Evolutionary conservation across 1,140 invertebrate genomes (phyloP), one percentile per base, ranked within the genome.

Genomic region (Drosophila repletoides): DNA sequence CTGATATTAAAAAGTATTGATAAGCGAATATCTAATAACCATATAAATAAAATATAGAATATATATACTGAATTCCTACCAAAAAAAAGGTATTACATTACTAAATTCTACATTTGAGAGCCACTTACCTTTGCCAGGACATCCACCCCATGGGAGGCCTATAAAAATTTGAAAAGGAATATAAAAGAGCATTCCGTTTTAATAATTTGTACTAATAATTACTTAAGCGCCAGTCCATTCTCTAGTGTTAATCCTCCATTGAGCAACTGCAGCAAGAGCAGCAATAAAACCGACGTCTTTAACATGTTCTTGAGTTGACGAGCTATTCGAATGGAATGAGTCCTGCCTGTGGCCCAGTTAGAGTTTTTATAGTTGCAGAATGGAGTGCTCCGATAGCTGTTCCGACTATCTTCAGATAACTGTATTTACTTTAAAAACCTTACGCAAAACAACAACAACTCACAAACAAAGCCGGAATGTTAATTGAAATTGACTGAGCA

Each of bases 91-190:
- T n/a, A n/a, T n/a, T n/a, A n/a, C n/a, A n/a, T n/a, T n/a, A n/a
- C n/a, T n/a, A n/a, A n/a, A n/a, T n/a, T n/a, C n/a, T n/a, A n/a
- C n/a, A n/a, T n/a, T n/a, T n/a, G n/a, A n/a, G n/a, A n/a, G n/a
- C n/a, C n/a, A 60, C 73, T 49, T 34, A 76, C 74, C 97, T 91
- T 79, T 98, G 95, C 97, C 97, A 98, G 17, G 97, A 95, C 61
- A 98, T 92, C 97, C 97, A 98, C 24, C 93, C 94, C 94, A 95
- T 95, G 0, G 97, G 97, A 14, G 97, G 97, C 56, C 95, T 97
- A 34, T 10, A 3, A 19, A 33, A 40, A 46, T 33, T 46, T n/a
- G n/a, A n/a, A 24, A n/a, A 46, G 6, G 24, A 17, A 26, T 5
- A 24, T 17, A 24, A 4, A 29, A 43, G n/a, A n/a, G n/a, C n/a